Evolutionary conservation across 1,140 invertebrate genomes (phyloP), one percentile per base, ranked within the genome.

Genomic region (Belonocnema kinseyi): DNA sequence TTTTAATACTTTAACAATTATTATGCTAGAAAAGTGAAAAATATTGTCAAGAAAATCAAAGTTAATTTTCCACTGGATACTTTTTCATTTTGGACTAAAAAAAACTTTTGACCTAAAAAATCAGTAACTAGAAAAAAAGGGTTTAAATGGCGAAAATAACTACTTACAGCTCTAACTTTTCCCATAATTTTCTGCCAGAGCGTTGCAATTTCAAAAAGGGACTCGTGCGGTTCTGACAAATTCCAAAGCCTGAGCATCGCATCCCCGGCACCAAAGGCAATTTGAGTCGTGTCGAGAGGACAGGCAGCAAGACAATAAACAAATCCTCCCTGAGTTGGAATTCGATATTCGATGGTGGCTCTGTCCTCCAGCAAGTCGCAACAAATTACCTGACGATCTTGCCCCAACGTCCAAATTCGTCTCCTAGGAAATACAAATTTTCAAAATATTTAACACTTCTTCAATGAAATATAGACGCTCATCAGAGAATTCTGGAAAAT

Each of bases 211-310:
- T 93, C 91, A 75, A 93, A 90, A 46, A 77, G 82, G 77, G 90
- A 92, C 56, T 87, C 86, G 80, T 92, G 87, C 5, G 88, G 78
- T 74, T 90, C 90, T 17, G 92, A 92, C 70, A 94, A 89, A 88
- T 95, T 95, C 95, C 95, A 96, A 11, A 97, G 86, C 46, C 95
- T 92, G 13, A 97, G 92, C 80, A 93, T 92, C 53, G 93, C 93
- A 87, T 97, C 96, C 5, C 95, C 95, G 8, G 92, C 92, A 54
- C 95, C 95, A 78, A 96, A 91, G 53, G 95, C 96, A 66, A 95
- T 85, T 80, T 93, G 94, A 75, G 84, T 91, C 83, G 95, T 94
- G 90, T 96, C 95, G 52, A 96, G 89, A 6, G 95, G 94, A 80
- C 95, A 96, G 1, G 92, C 85, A 50, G 92, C 92, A 17, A 96